Percentiles rank a stretch among this genome's conserved stretches.
Conservation (phyloP, 2,797 vertebrate genomes). For the Aselliscus stoliczkanus region DNA sequence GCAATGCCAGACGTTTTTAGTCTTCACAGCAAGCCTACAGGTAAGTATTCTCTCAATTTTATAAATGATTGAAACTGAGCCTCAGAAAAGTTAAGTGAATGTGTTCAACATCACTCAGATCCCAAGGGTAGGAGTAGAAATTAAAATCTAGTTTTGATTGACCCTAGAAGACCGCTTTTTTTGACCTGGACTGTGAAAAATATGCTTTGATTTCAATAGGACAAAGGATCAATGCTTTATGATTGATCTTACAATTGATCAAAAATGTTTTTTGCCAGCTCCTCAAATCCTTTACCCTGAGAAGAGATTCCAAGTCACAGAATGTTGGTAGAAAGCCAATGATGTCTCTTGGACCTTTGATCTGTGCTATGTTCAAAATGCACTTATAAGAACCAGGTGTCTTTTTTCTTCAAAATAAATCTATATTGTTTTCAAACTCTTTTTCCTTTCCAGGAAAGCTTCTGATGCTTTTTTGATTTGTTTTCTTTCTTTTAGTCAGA, state of each 20-base stretch:
- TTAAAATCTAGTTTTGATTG: neutral
- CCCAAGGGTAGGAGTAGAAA: neutral
- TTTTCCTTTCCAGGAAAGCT: neutral
- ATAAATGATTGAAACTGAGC: neutral
- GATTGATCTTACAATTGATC: neutral
- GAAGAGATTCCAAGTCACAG: neutral
- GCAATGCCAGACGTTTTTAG: neutral
- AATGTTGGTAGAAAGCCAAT: neutral
- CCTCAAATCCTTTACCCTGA: neutral
- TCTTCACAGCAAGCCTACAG: neutral
- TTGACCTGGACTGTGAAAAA: neutral
- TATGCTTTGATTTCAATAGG: neutral
- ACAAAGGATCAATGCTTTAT: neutral
- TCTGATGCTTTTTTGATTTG: neutral
- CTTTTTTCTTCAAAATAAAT: slow-evolving; percentile 5
- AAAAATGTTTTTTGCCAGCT: neutral
- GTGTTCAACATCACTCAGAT: neutral
- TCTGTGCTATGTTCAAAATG: neutral
- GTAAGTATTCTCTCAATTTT: neutral
- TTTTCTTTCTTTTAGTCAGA: neutral
- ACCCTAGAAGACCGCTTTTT: neutral
- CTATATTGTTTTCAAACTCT: neutral
- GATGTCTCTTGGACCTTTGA: neutral
- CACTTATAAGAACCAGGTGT: neutral
- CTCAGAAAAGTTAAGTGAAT: neutral